phyloP scores from a whole-genome alignment of 2,113 vertebrate species.

The Procavia capensis region DNA sequence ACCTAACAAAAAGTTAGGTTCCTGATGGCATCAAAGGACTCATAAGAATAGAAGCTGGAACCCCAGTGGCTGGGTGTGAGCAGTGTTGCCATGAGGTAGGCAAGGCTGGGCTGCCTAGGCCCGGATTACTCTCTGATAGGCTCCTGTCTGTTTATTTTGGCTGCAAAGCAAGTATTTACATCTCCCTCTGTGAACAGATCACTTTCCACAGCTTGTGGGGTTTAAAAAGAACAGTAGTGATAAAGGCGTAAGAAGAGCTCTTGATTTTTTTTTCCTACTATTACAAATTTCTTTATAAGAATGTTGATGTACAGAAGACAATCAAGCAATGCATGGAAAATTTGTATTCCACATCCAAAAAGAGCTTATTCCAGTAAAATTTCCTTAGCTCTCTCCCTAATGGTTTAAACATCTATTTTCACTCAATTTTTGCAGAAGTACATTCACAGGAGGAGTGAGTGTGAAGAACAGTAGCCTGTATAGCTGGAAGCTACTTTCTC shows the following conservation, averaged over 20 bases:
- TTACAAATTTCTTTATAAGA: slow-evolving; percentile 34
- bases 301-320: slow-evolving; percentile 65
- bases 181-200: slow-evolving; percentile 73
- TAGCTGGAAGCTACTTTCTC: background rate
- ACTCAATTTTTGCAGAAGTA: slow-evolving; percentile 70
- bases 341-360: slow-evolving; percentile 71
- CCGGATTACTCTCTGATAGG: background rate
- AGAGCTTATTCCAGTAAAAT: slow-evolving; percentile 74
- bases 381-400: slow-evolving; percentile 79
- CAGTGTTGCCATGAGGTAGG: background rate
- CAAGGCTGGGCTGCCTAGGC: background rate
- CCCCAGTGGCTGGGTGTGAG: fast-evolving
- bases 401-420: slow-evolving; percentile 82
- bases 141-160: background rate
- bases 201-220: slow-evolving; percentile 71
- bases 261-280: background rate
- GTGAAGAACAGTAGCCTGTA: slow-evolving; percentile 76
- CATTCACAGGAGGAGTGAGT: slow-evolving; percentile 66
- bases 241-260: slow-evolving; percentile 60
- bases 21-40: background rate
- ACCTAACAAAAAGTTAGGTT: background rate
- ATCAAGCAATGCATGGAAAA: slow-evolving; percentile 73
- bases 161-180: slow-evolving; percentile 73
- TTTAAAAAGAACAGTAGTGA: slow-evolving; percentile 71
- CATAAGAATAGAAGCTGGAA: background rate